Percentiles rank a stretch among this genome's conserved stretches.
These are phyloP conservation scores for Trichonephila inaurata DNA, from an alignment of 1,140 invertebrate species.

Conservation along the genomic window DNA sequence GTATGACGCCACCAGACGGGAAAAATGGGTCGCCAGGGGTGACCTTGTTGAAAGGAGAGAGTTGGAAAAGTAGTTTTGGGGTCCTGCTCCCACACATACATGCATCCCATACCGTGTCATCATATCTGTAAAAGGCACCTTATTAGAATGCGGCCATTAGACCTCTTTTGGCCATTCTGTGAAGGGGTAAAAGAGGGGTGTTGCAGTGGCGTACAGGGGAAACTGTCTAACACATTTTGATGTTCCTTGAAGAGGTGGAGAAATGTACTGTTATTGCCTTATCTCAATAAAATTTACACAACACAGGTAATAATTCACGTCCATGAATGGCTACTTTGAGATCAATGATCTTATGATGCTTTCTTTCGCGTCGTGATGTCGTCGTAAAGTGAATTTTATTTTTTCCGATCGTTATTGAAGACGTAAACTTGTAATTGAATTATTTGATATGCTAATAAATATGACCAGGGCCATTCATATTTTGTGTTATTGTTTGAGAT, in stretches of 20 bases:
- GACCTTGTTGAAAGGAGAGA: conserved; percentile 64
- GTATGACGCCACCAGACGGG: conserved; percentile 46
- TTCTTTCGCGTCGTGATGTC: not conserved
- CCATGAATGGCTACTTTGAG: conserved; percentile 8
- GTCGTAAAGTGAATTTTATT: not conserved
- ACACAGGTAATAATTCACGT: conserved; percentile 29
- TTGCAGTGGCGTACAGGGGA: not conserved
- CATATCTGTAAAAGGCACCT: conserved; percentile 70
- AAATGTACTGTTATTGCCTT: conserved; percentile 27
- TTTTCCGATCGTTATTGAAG: not conserved
- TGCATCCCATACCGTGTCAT: conserved; percentile 54
- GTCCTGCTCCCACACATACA: conserved; percentile 48
- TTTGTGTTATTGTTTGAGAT: too few species aligned
- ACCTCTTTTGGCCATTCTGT: conserved; percentile 3
- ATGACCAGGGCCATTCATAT: too few species aligned
- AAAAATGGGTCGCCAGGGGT: conserved; percentile 70
- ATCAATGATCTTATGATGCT: not conserved
- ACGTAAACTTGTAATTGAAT: not conserved
- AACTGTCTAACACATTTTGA: conserved; percentile 30
- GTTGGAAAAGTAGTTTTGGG: conserved; percentile 59
- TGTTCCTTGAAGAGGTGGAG: conserved; percentile 2
- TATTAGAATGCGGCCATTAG: conserved; percentile 71
- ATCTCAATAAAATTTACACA: conserved; percentile 36
- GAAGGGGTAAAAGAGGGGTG: not conserved
- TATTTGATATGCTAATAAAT: not conserved